phyloP scores from a whole-genome alignment of 2,888 invertebrate species.

The Pandemis cinnamomeana region DNA sequence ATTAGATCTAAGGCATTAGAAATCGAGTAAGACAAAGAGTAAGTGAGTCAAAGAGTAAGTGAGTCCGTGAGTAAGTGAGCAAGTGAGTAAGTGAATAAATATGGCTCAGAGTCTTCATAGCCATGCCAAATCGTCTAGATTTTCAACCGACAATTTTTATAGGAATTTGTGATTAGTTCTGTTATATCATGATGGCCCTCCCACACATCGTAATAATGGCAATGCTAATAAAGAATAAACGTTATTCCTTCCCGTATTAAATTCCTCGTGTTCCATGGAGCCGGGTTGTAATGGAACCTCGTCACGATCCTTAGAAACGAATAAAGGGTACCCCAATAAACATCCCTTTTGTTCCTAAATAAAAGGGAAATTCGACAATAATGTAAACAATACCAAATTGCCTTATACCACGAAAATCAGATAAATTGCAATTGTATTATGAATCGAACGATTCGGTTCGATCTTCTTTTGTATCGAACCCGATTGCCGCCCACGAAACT shows the following conservation, averaged over 20 bases:
- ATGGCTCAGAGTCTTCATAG: too few relatives aligned
- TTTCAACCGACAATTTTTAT: too few relatives aligned
- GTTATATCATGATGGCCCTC: not conserved
- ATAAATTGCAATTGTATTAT: slow-evolving; percentile 9
- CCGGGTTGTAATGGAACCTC: slow-evolving; percentile 10
- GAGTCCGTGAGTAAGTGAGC: too few relatives aligned
- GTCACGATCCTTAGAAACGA: slow-evolving; percentile 26
- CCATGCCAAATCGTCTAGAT: too few relatives aligned
- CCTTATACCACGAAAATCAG: slow-evolving; percentile 17
- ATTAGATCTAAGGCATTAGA: too few relatives aligned
- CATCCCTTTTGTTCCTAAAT: slow-evolving; percentile 19
- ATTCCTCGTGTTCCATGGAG: not conserved
- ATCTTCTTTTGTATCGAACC: not conserved
- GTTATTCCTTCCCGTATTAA: not conserved
- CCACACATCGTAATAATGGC: not conserved
- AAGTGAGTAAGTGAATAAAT: too few relatives aligned
- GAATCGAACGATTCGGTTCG: slow-evolving; percentile 7
- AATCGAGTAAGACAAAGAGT: too few relatives aligned
- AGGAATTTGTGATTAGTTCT: not conserved
- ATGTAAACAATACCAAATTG: slow-evolving; percentile 26
- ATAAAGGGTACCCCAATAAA: slow-evolving; percentile 32
- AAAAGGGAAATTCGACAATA: slow-evolving; percentile 15
- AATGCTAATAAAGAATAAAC: not conserved
- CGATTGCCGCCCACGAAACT: slow-evolving; percentile 4
- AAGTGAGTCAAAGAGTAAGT: too few relatives aligned